Evolutionary conservation across 2,888 invertebrate genomes (phyloP), one percentile per base, ranked within the genome.

Genomic region (Drosophila anomalata): DNA sequence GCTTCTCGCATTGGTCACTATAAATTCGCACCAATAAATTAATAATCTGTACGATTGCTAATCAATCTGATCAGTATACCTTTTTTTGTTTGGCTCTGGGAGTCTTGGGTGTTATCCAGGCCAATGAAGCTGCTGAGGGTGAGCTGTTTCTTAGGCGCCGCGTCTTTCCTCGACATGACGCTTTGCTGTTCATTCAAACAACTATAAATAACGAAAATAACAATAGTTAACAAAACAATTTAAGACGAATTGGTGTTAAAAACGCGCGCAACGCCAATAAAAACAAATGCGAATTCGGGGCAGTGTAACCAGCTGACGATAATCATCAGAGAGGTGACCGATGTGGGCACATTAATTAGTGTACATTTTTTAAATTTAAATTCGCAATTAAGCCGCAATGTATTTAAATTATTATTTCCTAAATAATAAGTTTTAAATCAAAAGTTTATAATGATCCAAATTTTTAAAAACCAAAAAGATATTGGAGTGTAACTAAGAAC

Each of bases 61-160:
- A 17, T 11, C 24, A 50, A 20, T 22, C 9, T 12, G 11, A 14
- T 24, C 11, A 4, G 9, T 48, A 5, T 51, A 70, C 67, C 50
- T 36, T 46, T 68, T 26, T 33, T 39, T 0, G 61, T 31, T 33
- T 61, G 72, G 17, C 50, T 61, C n/a, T 70, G 54, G 8, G 54
- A 39, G 12, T 47, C 44, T 6, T 22, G 14, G n/a, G 22, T 72
- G 5, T 39, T 24, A 62, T 50, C 72, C 55, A 62, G 33, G 22
- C 72, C 72, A 51, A 70, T 54, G 11, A 71, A 70, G 20, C 50
- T 62, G 33, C 72, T 51, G 20, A 70, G 62, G 11, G 62, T 72
- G 6, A 71, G 55, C 47, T 71, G 69, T 42, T 70, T 70, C 2
- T 39, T 55, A 1, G 39, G 31, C 11, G 33, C 54, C 2, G 2